These are phyloP conservation scores for Mus spretus DNA, from an alignment of 2,797 vertebrate genomes.

Conservation along the genomic window DNA sequence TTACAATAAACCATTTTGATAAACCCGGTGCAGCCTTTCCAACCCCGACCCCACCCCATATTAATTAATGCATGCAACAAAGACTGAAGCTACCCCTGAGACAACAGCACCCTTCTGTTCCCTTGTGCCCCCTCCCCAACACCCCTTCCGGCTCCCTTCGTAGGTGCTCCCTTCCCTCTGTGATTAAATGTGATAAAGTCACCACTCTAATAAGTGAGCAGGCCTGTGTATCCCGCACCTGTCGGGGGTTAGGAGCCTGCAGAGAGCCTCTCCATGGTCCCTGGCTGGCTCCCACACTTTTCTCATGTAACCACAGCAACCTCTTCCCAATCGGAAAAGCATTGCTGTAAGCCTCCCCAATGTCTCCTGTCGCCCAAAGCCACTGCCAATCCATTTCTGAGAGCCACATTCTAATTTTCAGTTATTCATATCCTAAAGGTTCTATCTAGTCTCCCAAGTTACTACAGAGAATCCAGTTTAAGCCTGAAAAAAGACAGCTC, in stretches of 20 bases:
- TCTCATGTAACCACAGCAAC: not conserved
- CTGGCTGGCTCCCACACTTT: not conserved
- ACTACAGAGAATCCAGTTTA: conserved; percentile 4
- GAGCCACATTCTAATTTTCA: not conserved
- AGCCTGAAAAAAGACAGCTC: conserved; percentile 9
- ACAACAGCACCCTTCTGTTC: conserved; percentile 53
- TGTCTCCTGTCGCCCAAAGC: not conserved
- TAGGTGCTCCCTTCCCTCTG: not conserved
- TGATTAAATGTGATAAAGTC: conserved; percentile 61
- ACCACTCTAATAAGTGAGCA: not conserved
- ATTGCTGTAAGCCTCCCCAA: not conserved
- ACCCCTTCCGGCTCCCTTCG: not conserved
- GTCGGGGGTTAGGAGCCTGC: not conserved
- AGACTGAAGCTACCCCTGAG: not conserved
- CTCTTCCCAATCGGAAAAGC: not conserved
- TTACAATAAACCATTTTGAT: not conserved
- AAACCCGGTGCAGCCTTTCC: not conserved
- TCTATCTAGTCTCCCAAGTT: not conserved
- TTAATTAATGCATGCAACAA: conserved; percentile 59
- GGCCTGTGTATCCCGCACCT: conserved; percentile 16
- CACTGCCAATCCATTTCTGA: not conserved
- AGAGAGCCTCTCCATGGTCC: not conserved
- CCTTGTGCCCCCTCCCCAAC: not conserved
- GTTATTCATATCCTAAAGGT: not conserved
- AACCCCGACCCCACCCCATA: not conserved